Evolutionary conservation across 2,113 vertebrate species (phyloP).

Genomic region (Perca schrenkii): DNA sequence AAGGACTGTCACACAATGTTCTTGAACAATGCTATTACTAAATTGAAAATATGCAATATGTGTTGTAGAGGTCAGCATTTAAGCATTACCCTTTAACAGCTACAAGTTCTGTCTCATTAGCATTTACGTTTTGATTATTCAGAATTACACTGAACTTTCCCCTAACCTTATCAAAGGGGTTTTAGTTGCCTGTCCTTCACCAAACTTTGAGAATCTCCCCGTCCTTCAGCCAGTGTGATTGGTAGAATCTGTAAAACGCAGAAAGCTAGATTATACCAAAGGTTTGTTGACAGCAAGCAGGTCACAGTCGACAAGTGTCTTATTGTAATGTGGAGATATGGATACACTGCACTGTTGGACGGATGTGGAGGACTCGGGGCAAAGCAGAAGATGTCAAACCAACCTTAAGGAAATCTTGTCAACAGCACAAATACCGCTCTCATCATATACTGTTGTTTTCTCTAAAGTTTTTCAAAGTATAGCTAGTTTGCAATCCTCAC

Average conservation of each 20-base stretch:
- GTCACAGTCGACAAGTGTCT: slow-evolving; percentile 28
- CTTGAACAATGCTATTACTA: background rate
- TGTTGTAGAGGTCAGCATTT: background rate
- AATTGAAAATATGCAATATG: background rate
- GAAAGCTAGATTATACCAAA: background rate
- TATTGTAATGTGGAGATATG: slow-evolving; percentile 14
- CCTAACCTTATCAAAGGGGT: background rate
- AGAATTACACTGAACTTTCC: background rate
- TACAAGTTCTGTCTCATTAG: background rate
- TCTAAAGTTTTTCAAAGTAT: slow-evolving; percentile 32
- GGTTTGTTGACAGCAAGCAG: slow-evolving; percentile 30
- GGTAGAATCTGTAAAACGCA: background rate
- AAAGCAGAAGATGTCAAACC: slow-evolving; percentile 47
- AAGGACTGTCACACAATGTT: background rate
- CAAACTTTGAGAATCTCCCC: background rate
- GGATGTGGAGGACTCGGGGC: slow-evolving; percentile 30
- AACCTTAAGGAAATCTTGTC: slow-evolving; percentile 44
- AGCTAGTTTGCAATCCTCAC: slow-evolving; percentile 1
- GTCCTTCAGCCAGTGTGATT: background rate
- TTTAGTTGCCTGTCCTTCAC: background rate
- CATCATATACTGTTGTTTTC: slow-evolving; percentile 31
- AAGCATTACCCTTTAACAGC: background rate
- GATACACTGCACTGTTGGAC: slow-evolving; percentile 2
- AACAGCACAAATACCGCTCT: slow-evolving; percentile 28
- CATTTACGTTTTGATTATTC: background rate